Conservation (phyloP, 2,888 invertebrate genomes). For the Tenodera sinensis region DNA sequence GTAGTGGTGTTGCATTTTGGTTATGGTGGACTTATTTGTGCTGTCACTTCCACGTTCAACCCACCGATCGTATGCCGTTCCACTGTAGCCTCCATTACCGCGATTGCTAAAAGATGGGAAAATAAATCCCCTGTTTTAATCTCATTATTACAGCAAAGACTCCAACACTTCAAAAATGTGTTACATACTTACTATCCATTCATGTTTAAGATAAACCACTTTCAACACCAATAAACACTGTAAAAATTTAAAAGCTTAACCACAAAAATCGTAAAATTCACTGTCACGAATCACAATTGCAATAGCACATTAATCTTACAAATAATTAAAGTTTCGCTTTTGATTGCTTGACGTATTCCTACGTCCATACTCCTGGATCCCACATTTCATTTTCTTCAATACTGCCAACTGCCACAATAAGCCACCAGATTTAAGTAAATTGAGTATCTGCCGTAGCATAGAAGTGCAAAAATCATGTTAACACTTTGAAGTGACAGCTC, state of each 20-base stretch:
- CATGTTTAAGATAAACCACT: not conserved
- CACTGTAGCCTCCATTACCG: conserved; percentile 36
- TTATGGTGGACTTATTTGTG: conserved; percentile 45
- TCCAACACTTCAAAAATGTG: not conserved
- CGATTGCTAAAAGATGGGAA: conserved; percentile 4
- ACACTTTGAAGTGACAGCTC: no score
- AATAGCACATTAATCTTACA: not conserved
- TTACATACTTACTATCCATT: conserved; percentile 8
- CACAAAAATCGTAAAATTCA: not conserved
- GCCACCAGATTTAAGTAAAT: not conserved
- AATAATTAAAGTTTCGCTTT: not conserved
- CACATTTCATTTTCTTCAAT: not conserved
- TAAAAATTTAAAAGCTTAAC: not conserved
- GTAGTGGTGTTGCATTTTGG: conserved; percentile 88
- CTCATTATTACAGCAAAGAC: not conserved
- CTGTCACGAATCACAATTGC: not conserved
- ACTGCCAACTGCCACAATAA: not conserved
- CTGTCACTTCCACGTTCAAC: conserved; percentile 46
- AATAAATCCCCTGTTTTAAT: not conserved
- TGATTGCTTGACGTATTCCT: not conserved
- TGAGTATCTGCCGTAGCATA: no score
- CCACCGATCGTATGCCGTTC: conserved; percentile 50
- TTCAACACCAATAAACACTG: not conserved
- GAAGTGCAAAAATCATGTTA: no score
- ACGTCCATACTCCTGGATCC: not conserved